Evolutionary conservation across 2,888 invertebrate species (phyloP), one percentile per base, ranked within the genome.

Genomic region (Spicauda simplicius): DNA sequence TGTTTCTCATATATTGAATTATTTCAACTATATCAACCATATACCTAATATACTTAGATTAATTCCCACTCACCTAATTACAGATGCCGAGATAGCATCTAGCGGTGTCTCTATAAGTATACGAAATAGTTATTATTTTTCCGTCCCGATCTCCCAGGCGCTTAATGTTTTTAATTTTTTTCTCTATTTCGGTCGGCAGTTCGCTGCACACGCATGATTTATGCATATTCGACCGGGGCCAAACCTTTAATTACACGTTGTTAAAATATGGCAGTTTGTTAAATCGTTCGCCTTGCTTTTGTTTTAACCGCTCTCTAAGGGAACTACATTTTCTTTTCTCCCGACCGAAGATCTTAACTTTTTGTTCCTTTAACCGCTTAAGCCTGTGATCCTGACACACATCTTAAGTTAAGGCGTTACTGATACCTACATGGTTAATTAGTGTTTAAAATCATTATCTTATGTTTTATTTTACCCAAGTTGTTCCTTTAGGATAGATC

Each of bases 221-320:
- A 93, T 93, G 93, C 93, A 93, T 91, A 91, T 91, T 84, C 90
- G 87, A 90, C 85, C 85, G 86, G 86, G 84, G 86, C 90, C 90
- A 88, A 91, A 91, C 92, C 93, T 93, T 93, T 93, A 93, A 93
- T 93, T 93, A 93, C 88, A 91, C 84, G 93, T 93, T 93, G 93
- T 93, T 93, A 93, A 93, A 91, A 93, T 93, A 93, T 93, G 92
- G 91, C 93, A 92, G 93, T 92, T 92, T 91, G 92, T 93, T 92
- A 92, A 90, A 92, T 89, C 86, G 87, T 90, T 90, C 80, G 80
- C 80, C 76, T 77, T 85, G 86, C 89, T 91, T 93, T 93, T 92
- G 92, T 92, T 92, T 93, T 86, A 87, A 82, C 83, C 86, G 85
- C 87, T 86, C 85, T 86, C 82, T 83, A 82, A 82, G 77, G 78